Base-by-base conservation (phyloP, 2,888 invertebrate species). In the Mesoligia furuncula region DNA sequence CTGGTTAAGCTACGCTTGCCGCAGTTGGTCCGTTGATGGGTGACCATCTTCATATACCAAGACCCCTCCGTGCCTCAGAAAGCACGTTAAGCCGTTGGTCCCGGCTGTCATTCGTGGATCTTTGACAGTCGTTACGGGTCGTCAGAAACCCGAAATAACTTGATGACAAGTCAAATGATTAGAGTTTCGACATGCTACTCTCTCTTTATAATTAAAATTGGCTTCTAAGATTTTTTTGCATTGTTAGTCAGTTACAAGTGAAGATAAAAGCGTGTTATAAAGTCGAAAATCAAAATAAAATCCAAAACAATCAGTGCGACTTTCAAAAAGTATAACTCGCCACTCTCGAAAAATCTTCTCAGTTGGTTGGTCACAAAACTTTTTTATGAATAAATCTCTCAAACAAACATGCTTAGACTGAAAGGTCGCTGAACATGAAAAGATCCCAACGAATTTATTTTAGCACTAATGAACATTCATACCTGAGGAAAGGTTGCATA, bases 401-500 rank as follows among this genome's bases (percentile, higher is more conserved):
- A 80, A 83, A 83, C 17, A 27, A 66, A 7, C 42, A 66, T 36
- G 24, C 20, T 74, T 31, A 20, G 9, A 74, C 75, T 82, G 76
- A 92, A 91, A 93, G 93, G 93, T 94, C 93, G 88, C 79, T 93
- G 92, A 90, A 93, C 93, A 93, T 90, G 87, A 91, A 92, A 91
- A 90, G 87, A 88, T 79, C 48, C 74, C 82, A 85, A 79, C 80
- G 85, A 91, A 93, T 93, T 94, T 95, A 94, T 94, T 93, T 93
- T 90, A 92, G 88, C 90, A 90, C 93, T 95, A 95, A 96, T 95
- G 94, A 95, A 95, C 94, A 95, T 93, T 94, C 93, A 94, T 95
- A 95, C 93, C 94, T 93, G 94, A 94, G 94, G 94, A 94, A 94
- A 94, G 92, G 89, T 90, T 95, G 94, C 95, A 96, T 96, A 93